Evolutionary conservation across 2,797 vertebrate species (phyloP), one percentile per base, ranked within the genome.

Genomic region (Pangasius sanitwongsei): DNA sequence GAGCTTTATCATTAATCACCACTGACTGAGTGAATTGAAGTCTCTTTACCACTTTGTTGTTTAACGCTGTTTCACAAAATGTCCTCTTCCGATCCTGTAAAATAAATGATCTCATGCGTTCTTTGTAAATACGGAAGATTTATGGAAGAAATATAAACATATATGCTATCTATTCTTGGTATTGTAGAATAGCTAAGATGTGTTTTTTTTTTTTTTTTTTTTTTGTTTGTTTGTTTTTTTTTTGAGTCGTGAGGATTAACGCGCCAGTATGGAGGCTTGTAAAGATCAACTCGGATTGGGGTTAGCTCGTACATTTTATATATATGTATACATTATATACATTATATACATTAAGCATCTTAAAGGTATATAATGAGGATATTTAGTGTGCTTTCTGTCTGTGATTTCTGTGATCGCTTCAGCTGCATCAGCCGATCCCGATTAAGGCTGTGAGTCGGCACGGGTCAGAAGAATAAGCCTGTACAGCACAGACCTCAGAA

Each of bases 121-220:
- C 61, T 86, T 80, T 92, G 91, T 92, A 92, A 89, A 91, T 91
- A 91, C 70, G 88, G 90, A 92, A 83, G 84, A 92, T 92, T 67
- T 84, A 84, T 84, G 83, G 87, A 92, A 87, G 89, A 90, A 86
- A 91, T 95, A 92, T 94, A 94, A 94, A 93, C 93, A 83, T 86
- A 90, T 90, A 94, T 88, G 82, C 92, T 92, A 94, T 96, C 93
- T 92, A 88, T 87, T 90, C 87, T 91, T 87, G 86, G 80, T 93
- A 88, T 92, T 18, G 80, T 92, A 89, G 87, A 80, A 87, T 88
- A 90, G 87, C 87, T 16, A 48, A 84, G 55, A 75, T 74, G 6
- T 41, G 77, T 75, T 59, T 31, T 11, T 11, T 34, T 31, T 65
- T 20, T 7, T 28, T 82, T 81, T 25, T 0, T 31, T 84, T 44